These are phyloP conservation scores for Drepana arcuata DNA, from an alignment of 1,140 invertebrate genomes.

Conservation along the genomic window DNA sequence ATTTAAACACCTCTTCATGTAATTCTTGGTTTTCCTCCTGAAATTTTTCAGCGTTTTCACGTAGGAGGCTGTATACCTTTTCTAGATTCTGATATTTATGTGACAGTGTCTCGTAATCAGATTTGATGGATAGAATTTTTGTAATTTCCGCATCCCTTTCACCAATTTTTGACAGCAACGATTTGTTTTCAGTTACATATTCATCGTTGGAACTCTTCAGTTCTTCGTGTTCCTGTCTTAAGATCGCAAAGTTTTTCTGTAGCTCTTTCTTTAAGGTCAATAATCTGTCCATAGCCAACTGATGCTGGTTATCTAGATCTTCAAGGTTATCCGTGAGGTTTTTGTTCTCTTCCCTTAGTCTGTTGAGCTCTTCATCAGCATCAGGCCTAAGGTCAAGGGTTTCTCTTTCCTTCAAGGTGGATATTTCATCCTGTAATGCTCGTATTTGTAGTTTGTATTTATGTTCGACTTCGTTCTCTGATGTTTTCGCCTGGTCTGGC, in stretches of 20 bases:
- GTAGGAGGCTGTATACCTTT: conserved; percentile 52
- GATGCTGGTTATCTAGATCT: conserved; percentile 82
- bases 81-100: conserved; percentile 68
- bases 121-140: conserved; percentile 25
- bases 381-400: conserved; percentile 22
- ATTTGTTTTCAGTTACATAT: conserved; percentile 57
- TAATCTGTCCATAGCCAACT: conserved; percentile 77
- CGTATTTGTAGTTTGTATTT: conserved; percentile 48
- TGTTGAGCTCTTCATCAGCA: conserved; percentile 32
- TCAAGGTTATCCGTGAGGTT: conserved; percentile 75
- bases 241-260: conserved; percentile 74
- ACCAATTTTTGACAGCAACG: conserved; percentile 56
- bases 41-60: conserved; percentile 62
- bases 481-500: conserved; percentile 27
- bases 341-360: conserved; percentile 70
- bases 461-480: conserved; percentile 33
- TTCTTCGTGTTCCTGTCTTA: conserved; percentile 72
- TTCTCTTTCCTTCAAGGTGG: conserved; percentile 47
- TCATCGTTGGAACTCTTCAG: conserved; percentile 69
- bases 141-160: conserved; percentile 65
- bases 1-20: conserved; percentile 65
- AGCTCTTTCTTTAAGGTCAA: conserved; percentile 76
- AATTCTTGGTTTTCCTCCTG: conserved; percentile 69
- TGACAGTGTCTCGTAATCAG: conserved; percentile 51
- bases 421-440: conserved; percentile 51